A percentile compares a stretch with the other conserved stretches of the same genome.
phyloP scores from a whole-genome alignment of 2,888 invertebrate species.

The Ethmia dodecea region DNA sequence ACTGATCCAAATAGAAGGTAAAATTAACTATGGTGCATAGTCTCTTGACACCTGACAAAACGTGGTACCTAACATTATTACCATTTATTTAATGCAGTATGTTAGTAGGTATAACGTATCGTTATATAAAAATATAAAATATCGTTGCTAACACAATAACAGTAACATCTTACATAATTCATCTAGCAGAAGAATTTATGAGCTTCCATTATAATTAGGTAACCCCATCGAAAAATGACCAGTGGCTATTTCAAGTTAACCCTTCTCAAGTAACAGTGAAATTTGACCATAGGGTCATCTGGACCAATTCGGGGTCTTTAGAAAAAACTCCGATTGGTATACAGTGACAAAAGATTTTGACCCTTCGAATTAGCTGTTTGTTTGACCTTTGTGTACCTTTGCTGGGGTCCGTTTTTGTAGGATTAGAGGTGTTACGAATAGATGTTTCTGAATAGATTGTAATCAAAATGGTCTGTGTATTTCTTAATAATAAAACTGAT shows the following conservation, averaged over 20 bases:
- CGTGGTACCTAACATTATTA: too few relatives aligned
- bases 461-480: slow-evolving; percentile 16
- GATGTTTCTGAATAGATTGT: slow-evolving; percentile 28
- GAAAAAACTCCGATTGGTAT: slow-evolving; percentile 61
- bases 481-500: slow-evolving; percentile 12
- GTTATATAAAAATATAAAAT: too few relatives aligned
- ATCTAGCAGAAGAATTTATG: too few relatives aligned
- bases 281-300: slow-evolving; percentile 63
- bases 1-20: too few relatives aligned
- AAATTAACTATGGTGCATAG: too few relatives aligned
- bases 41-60: too few relatives aligned
- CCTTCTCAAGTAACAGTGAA: slow-evolving; percentile 47
- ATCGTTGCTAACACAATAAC: too few relatives aligned
- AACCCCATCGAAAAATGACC: slow-evolving; percentile 1
- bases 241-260: slow-evolving; percentile 37
- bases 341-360: slow-evolving; percentile 41
- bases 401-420: slow-evolving; percentile 29
- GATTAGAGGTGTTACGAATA: slow-evolving; percentile 63
- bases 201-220: neutral
- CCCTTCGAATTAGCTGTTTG: too few relatives aligned
- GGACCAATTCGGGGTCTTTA: slow-evolving; percentile 49
- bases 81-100: too few relatives aligned
- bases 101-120: too few relatives aligned
- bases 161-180: too few relatives aligned
- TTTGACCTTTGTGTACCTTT: slow-evolving; percentile 46